Evolutionary conservation across 2,888 invertebrate species (phyloP).

Genomic region (Hyalella azteca): DNA sequence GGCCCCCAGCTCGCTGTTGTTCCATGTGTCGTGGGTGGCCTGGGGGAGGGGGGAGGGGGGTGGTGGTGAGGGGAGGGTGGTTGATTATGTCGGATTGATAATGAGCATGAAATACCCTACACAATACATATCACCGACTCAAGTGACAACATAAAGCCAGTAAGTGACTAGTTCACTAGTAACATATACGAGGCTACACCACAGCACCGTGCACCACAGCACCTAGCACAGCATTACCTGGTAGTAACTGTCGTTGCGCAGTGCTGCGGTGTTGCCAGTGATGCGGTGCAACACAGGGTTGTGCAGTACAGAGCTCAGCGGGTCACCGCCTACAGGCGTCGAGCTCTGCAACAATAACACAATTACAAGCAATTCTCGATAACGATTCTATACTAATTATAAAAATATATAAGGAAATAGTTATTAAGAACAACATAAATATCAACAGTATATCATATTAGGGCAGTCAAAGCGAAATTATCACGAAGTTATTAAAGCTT

Average conservation of each 20-base stretch:
- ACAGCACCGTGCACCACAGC: not conserved
- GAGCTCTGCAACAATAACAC: not conserved
- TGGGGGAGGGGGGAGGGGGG: no score
- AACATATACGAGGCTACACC: no score
- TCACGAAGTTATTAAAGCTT: no score
- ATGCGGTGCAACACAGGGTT: conserved; percentile 89
- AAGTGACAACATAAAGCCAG: not conserved
- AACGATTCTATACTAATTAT: no score
- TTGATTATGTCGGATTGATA: no score
- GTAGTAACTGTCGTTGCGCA: conserved; percentile 91
- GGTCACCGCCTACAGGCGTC: conserved; percentile 18
- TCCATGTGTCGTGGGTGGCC: conserved; percentile 71
- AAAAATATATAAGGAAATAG: no score
- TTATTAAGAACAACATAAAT: no score
- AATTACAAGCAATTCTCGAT: no score
- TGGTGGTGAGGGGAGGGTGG: no score
- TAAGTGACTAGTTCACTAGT: no score
- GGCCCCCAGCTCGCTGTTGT: conserved; percentile 61
- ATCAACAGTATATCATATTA: no score
- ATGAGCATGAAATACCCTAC: not conserved
- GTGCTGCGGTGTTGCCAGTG: conserved; percentile 70
- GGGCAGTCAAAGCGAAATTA: no score
- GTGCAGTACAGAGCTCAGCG: conserved; percentile 54
- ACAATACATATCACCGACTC: conserved; percentile 32
- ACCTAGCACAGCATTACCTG: conserved; percentile 71